Conservation (phyloP, 1,140 invertebrate genomes). For the Drosophila ambigua region DNA sequence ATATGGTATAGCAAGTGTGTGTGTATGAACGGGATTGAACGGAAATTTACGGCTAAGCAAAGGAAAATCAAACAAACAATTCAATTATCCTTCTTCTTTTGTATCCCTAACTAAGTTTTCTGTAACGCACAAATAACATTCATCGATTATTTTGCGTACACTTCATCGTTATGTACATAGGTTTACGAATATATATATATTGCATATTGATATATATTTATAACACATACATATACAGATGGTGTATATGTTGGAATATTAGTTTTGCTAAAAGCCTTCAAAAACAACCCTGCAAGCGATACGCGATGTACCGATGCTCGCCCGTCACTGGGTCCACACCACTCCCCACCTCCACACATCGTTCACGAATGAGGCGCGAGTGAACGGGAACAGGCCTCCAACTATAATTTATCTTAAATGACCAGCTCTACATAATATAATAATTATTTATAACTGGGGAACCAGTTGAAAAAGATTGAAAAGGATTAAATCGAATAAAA, state of each 20-base stretch:
- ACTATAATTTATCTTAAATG: conserved; percentile 46
- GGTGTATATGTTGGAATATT: conserved; percentile 16
- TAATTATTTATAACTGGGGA: conserved; percentile 30
- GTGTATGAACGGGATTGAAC: conserved; percentile 12
- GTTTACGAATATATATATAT: conserved; percentile 22
- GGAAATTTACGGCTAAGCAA: conserved; percentile 5
- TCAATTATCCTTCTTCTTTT: conserved; percentile 21
- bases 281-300: conserved; percentile 20
- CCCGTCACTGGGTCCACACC: too few species aligned
- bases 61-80: conserved; percentile 2
- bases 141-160: conserved; percentile 23
- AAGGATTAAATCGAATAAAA: background rate
- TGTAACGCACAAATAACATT: conserved; percentile 27
- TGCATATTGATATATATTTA: conserved; percentile 36
- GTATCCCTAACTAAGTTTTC: conserved; percentile 30
- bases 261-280: conserved; percentile 5
- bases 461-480: background rate
- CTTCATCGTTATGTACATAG: conserved; percentile 54
- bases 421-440: conserved; percentile 40
- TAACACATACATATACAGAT: conserved; percentile 24
- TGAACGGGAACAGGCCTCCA: conserved; percentile 15
- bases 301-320: conserved; percentile 16
- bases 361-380: conserved; percentile 3
- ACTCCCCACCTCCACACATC: background rate
- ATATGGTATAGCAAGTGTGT: too few species aligned